Evolutionary conservation across 2,797 vertebrate species (phyloP).

Genomic region (Scyliorhinus canicula): DNA sequence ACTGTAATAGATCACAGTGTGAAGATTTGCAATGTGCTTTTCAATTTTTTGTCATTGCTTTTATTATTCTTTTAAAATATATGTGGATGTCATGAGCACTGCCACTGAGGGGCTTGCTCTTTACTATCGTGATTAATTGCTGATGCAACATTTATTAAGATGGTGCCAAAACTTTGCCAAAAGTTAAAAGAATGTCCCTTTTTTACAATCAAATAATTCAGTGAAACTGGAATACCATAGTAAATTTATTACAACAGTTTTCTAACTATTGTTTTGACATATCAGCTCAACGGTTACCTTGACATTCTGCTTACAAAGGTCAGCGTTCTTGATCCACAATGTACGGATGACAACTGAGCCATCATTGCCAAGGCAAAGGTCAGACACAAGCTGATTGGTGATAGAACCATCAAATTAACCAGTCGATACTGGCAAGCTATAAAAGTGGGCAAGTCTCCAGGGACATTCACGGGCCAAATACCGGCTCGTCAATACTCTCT

Average conservation of each 20-base stretch:
- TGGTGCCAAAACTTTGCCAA: not conserved
- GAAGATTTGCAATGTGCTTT: not conserved
- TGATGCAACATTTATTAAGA: not conserved
- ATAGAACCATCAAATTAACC: conserved; percentile 97
- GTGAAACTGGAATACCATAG: not conserved
- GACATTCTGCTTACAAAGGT: conserved; percentile 94
- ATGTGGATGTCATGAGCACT: not conserved
- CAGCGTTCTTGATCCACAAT: conserved; percentile 78
- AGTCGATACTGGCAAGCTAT: conserved; percentile 81
- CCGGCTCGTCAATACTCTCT: conserved; percentile 81
- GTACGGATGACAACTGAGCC: conserved; percentile 82
- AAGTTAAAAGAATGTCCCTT: not conserved
- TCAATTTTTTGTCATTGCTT: not conserved
- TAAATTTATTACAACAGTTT: conserved; percentile 38
- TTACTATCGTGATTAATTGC: not conserved
- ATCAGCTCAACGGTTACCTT: conserved; percentile 79
- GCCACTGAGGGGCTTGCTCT: not conserved
- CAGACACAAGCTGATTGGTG: conserved; percentile 94
- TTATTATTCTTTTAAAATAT: not conserved
- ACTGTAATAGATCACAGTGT: not conserved
- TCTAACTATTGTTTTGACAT: conserved; percentile 82
- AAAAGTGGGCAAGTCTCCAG: conserved; percentile 51
- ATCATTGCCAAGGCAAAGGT: conserved; percentile 94
- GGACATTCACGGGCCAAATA: conserved; percentile 79
- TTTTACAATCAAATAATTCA: not conserved